Evolutionary conservation across 2,113 vertebrate genomes (phyloP), one percentile per base, ranked within the genome.

Genomic region (Phyllopteryx taeniolatus): DNA sequence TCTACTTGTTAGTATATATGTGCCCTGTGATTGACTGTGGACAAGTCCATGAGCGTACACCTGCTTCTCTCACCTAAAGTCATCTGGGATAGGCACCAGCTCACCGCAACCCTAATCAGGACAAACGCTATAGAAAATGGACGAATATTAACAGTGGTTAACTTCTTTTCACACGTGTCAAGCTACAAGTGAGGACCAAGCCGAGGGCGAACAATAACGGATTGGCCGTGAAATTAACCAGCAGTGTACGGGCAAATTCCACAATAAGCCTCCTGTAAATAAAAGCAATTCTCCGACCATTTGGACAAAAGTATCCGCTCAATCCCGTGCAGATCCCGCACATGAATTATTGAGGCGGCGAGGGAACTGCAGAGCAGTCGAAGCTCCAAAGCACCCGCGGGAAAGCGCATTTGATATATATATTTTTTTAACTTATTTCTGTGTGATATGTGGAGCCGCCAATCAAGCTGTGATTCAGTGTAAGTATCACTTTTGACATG

Each of bases 281-380:
- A 61, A 61, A 61, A 61, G 59, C 59, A 61, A 61, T 61, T 61
- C 59, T 35, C 59, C 31, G 31, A 35, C 59, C 59, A 61, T 39
- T 61, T 61, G 59, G 59, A 35, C 59, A 61, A 61, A 61, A 61
- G 59, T 35, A 61, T 61, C 59, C 59, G 59, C 59, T 61, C 59
- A 61, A 61, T 61, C 59, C 27, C 57, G 27, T 13, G 9, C 57
- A 31, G 27, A 60, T 60, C 57, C 59, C 15, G 31, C 59, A 17
- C 31, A 33, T 61, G 59, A 61, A 61, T 61, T 61, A 61, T 61
- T 61, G 59, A 61, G 15, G 57, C 14, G 57, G 12, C 57, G 57
- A 33, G 57, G 57, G 59, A 35, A 33, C 14, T 14, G 59, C 59
- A 39, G 59, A 35, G 59, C 31, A 35, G 31, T 61, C 31, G 14